Conservation (phyloP, 2,113 vertebrate genomes). For the Eurypyga helias region DNA sequence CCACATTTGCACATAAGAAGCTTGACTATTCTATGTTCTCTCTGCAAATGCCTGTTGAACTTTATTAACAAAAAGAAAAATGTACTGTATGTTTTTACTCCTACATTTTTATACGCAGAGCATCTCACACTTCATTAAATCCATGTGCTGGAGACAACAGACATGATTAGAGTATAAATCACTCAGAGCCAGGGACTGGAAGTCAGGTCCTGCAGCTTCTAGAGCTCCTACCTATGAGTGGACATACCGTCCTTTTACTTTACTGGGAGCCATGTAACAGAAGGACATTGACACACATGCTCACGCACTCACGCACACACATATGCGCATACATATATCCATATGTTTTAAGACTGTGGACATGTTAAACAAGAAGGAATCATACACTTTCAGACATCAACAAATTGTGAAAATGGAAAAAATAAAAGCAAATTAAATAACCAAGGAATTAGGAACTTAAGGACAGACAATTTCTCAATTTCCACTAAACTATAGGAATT, state of each 20-base stretch:
- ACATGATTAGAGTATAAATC: neutral
- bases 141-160: neutral
- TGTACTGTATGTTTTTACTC: neutral
- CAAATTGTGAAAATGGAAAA: neutral
- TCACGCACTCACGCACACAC: accelerated
- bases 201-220: neutral
- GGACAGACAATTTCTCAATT: neutral
- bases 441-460: neutral
- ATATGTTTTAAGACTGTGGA: neutral
- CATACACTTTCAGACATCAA: neutral
- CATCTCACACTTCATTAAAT: conserved; percentile 14
- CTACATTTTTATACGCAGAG: neutral
- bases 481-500: neutral
- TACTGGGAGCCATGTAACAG: neutral
- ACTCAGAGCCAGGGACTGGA: neutral
- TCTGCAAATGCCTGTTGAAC: neutral
- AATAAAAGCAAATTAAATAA: neutral
- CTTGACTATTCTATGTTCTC: neutral
- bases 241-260: neutral
- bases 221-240: neutral
- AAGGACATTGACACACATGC: neutral
- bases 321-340: too few relatives aligned
- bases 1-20: neutral
- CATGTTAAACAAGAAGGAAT: neutral
- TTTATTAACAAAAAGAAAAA: conserved; percentile 14